A percentile compares a stretch with the other conserved stretches of the same genome.
Conservation (phyloP, 2,113 vertebrate genomes). For the Pachyramphus minor region DNA sequence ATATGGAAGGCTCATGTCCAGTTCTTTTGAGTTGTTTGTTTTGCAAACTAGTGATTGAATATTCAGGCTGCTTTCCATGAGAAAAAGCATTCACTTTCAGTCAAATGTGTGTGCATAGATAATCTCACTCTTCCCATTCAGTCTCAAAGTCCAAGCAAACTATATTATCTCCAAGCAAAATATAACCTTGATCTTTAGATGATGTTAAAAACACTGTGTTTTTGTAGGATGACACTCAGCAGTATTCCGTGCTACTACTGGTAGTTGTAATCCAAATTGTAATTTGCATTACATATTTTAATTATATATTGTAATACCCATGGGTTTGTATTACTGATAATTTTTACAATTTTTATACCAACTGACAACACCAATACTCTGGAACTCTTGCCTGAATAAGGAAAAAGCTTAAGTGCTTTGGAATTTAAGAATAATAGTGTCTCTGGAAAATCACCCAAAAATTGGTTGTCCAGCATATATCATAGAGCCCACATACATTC, state of each 20-base stretch:
- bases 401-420: background rate
- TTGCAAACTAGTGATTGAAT: background rate
- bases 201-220: background rate
- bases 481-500: rapidly evolving
- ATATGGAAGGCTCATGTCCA: background rate
- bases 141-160: background rate
- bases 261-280: background rate
- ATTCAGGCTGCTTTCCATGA: background rate
- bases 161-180: background rate
- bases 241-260: no score
- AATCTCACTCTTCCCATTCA: background rate
- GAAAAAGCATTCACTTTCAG: background rate
- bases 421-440: background rate
- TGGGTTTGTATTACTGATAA: background rate
- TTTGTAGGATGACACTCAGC: background rate
- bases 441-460: background rate
- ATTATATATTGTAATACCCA: background rate
- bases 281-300: background rate
- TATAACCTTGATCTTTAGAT: background rate
- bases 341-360: background rate
- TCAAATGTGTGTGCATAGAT: background rate
- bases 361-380: rapidly evolving
- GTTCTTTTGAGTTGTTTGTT: background rate
- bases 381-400: background rate
- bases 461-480: rapidly evolving